These are phyloP conservation scores for Thinocorus orbignyianus DNA, from an alignment of 2,113 vertebrate species.

Conservation along the genomic window DNA sequence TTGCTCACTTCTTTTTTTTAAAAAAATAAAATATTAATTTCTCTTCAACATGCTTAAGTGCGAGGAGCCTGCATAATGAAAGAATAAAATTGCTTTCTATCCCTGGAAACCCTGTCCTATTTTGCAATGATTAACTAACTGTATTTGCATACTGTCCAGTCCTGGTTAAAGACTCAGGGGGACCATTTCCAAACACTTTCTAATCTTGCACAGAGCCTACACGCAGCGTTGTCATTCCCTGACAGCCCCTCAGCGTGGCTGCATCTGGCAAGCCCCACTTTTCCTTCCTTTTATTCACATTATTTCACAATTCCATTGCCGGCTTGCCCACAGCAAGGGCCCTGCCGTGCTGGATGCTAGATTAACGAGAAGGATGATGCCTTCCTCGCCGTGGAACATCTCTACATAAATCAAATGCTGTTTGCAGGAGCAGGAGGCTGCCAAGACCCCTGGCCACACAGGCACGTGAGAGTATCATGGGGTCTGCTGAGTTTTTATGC, in stretches of 20 bases:
- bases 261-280: background rate
- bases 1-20: background rate
- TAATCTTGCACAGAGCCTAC: background rate
- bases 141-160: slow-evolving; percentile 27
- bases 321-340: background rate
- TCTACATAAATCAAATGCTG: background rate
- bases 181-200: slow-evolving; percentile 9
- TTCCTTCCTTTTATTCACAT: background rate
- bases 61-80: background rate
- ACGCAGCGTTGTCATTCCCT: background rate
- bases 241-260: background rate
- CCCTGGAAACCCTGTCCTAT: slow-evolving; percentile 1
- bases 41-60: background rate
- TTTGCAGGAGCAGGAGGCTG: background rate
- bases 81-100: background rate
- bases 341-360: background rate
- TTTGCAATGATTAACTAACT: slow-evolving; percentile 28
- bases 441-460: background rate
- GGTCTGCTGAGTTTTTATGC: background rate
- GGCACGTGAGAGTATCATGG: accelerated
- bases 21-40: accelerated
- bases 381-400: background rate
- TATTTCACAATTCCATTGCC: background rate
- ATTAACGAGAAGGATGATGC: background rate
- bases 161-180: background rate